A percentile compares a stretch with the other conserved stretches of the same genome.
phyloP scores from a whole-genome alignment of 2,888 invertebrate species.

The Netelia melanura region DNA sequence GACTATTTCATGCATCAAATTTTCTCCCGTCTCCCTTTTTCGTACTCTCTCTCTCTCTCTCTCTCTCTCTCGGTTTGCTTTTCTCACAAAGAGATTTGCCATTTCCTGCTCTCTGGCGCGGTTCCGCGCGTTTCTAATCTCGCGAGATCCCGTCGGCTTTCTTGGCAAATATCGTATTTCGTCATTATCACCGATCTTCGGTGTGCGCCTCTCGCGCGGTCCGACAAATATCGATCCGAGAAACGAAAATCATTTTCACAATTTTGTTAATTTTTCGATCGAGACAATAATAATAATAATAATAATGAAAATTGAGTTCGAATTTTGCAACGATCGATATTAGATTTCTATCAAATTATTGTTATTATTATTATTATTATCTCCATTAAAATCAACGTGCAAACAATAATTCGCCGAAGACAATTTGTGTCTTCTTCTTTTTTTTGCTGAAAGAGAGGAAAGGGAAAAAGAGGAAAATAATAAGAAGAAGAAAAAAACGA shows the following conservation, averaged over 20 bases:
- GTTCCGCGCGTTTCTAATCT: background rate
- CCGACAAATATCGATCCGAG: too few relatives aligned
- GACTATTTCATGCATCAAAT: slow-evolving; percentile 23
- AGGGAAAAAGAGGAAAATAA: background rate
- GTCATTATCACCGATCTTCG: background rate
- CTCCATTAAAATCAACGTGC: too few relatives aligned
- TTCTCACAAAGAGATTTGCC: slow-evolving; percentile 9
- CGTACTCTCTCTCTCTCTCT: slow-evolving; percentile 21
- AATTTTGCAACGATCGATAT: too few relatives aligned
- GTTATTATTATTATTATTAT: too few relatives aligned
- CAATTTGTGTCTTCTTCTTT: too few relatives aligned
- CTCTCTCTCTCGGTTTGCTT: background rate
- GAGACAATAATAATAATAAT: too few relatives aligned
- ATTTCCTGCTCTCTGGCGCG: background rate
- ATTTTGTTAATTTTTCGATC: too few relatives aligned
- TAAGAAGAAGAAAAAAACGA: background rate
- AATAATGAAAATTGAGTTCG: too few relatives aligned
- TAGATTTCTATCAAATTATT: too few relatives aligned
- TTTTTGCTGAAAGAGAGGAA: background rate
- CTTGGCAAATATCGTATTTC: background rate
- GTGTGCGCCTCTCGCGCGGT: background rate
- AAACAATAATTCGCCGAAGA: too few relatives aligned
- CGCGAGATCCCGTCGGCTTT: background rate
- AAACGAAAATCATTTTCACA: too few relatives aligned
- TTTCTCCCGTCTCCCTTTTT: slow-evolving; percentile 18